A percentile compares a stretch with the other conserved stretches of the same genome.
These are phyloP conservation scores for Cliona cf. orientalis DNA, from an alignment of 37 sponge, comb jelly and placozoan genomes.

Conservation along the genomic window DNA sequence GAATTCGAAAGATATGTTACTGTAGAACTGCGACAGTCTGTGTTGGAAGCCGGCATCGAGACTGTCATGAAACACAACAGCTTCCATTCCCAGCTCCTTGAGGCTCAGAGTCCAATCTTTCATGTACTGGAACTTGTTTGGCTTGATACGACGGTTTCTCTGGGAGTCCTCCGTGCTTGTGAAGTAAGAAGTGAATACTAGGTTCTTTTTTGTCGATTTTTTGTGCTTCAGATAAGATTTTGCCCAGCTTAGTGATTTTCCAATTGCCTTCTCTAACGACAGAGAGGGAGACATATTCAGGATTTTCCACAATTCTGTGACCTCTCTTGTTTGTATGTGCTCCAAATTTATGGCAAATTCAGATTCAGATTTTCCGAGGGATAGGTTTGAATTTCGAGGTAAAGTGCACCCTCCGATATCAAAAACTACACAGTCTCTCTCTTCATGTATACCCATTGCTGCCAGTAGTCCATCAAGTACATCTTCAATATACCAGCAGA, in stretches of 20 bases:
- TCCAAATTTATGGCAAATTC: too few relatives aligned
- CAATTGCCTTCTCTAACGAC: too few relatives aligned
- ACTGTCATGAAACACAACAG: constrained; percentile 74
- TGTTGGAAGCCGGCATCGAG: constrained; percentile 45
- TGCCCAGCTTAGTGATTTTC: constrained; percentile 27
- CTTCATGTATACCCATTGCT: not conserved
- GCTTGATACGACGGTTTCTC: not conserved
- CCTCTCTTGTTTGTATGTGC: not conserved
- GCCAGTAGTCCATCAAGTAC: not conserved
- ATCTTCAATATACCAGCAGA: constrained; percentile 49
- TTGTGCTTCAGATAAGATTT: not conserved
- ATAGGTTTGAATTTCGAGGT: too few relatives aligned
- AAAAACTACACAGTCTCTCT: constrained; percentile 8
- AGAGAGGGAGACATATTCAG: not conserved
- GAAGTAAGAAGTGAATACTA: constrained; percentile 70
- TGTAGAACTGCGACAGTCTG: constrained; percentile 23
- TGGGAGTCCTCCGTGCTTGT: constrained; percentile 59
- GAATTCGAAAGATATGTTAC: constrained; percentile 13
- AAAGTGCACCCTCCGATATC: too few relatives aligned
- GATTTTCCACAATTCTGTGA: not conserved
- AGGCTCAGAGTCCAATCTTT: constrained; percentile 43
- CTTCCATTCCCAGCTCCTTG: constrained; percentile 23
- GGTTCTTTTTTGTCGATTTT: not conserved
- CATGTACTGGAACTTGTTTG: constrained; percentile 55
- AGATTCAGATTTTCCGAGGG: too few relatives aligned